phyloP scores from a whole-genome alignment of 2,113 vertebrate genomes.

The Bungarus multicinctus region DNA sequence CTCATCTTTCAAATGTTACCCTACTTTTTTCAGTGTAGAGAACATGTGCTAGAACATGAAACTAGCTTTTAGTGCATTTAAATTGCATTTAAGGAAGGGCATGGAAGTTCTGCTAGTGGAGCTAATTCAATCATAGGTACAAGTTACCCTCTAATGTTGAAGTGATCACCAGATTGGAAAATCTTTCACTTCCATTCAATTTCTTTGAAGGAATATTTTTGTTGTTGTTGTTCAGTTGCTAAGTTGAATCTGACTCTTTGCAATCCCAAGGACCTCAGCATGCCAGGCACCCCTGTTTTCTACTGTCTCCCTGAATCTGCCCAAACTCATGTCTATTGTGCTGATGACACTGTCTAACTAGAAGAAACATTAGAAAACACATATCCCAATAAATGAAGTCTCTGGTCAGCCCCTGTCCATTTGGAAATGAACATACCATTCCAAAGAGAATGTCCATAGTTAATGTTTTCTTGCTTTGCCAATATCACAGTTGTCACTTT shows the following conservation, averaged over 20 bases:
- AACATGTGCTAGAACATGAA: neutral
- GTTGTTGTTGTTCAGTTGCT: neutral
- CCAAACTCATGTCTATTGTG: neutral
- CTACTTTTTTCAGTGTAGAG: neutral
- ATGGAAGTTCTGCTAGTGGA: neutral
- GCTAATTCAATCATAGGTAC: neutral
- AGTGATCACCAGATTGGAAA: neutral
- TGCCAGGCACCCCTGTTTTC: neutral
- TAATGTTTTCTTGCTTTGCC: neutral
- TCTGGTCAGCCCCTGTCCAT: neutral
- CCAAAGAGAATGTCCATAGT: neutral
- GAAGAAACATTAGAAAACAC: neutral
- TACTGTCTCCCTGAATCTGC: neutral
- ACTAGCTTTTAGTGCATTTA: neutral
- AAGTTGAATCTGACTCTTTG: neutral
- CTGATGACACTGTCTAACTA: neutral
- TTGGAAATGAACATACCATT: neutral
- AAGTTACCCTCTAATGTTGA: neutral
- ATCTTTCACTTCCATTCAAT: neutral
- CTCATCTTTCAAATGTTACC: too few species aligned
- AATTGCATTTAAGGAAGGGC: neutral
- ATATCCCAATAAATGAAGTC: neutral
- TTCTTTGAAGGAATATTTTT: neutral
- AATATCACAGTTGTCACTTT: neutral
- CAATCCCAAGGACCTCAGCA: neutral